These are phyloP conservation scores for Petrolisthes manimaculis DNA, from an alignment of 2,888 invertebrate genomes.

Conservation along the genomic window DNA sequence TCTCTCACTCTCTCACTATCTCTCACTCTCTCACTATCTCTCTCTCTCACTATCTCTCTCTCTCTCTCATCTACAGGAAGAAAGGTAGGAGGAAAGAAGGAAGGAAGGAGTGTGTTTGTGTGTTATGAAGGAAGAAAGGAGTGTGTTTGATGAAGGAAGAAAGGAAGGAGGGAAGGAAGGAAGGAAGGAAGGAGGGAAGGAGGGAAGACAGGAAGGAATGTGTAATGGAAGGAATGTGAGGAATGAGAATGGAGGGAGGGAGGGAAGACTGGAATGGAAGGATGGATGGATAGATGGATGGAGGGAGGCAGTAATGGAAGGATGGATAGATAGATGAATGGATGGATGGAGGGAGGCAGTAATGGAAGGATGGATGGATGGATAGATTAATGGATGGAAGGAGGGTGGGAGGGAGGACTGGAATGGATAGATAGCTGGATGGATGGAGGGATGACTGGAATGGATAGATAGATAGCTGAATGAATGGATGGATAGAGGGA, in stretches of 20 bases:
- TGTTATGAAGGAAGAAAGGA: slow-evolving; percentile 13
- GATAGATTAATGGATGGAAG: neutral
- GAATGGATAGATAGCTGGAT: too few relatives aligned
- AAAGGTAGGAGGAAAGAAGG: neutral
- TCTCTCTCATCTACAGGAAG: slow-evolving; percentile 1
- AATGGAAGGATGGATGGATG: neutral
- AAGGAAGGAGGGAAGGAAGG: slow-evolving; percentile 23
- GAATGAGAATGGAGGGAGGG: neutral
- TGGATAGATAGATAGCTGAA: neutral
- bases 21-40: neutral
- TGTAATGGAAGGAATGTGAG: neutral
- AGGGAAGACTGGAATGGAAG: neutral
- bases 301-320: neutral
- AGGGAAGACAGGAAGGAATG: neutral
- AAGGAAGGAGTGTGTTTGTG: neutral
- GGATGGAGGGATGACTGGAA: neutral
- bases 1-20: too few relatives aligned
- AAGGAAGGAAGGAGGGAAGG: slow-evolving; percentile 21
- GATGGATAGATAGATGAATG: neutral
- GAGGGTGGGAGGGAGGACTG: neutral
- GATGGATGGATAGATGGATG: neutral
- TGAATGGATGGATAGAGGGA: neutral
- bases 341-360: neutral
- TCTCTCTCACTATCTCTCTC: slow-evolving; percentile 14
- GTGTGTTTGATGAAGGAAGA: neutral